phyloP scores from a whole-genome alignment of 2,797 vertebrate species.

The Clarias laeviceps region DNA sequence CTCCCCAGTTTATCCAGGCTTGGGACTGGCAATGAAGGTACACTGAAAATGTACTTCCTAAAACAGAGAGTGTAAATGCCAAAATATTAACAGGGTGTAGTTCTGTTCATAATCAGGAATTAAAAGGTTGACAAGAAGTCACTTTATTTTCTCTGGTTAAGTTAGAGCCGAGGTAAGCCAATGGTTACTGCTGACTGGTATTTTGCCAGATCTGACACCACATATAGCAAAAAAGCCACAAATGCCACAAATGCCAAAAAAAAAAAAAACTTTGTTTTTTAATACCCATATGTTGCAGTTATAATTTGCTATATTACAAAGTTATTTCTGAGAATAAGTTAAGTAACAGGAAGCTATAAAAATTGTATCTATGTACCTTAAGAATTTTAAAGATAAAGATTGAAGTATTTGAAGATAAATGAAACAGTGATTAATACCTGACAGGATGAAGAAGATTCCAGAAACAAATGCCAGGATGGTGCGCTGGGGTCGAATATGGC shows the following conservation, averaged over 20 bases:
- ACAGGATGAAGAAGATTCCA: conserved; percentile 95
- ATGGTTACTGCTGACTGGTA: neutral
- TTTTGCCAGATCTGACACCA: neutral
- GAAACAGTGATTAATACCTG: conserved; percentile 72
- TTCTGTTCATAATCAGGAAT: neutral
- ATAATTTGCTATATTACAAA: neutral
- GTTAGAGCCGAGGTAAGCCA: neutral
- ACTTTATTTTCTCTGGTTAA: neutral
- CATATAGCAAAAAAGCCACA: neutral
- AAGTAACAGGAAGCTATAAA: neutral
- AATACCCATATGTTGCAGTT: neutral
- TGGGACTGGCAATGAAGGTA: no score
- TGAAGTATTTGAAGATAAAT: conserved; percentile 14
- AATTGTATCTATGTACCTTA: neutral
- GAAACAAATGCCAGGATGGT: conserved; percentile 94
- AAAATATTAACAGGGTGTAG: neutral
- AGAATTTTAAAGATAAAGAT: neutral
- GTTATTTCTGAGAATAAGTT: neutral
- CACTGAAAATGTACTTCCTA: neutral
- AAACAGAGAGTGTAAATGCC: neutral
- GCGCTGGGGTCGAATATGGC: conserved; percentile 92
- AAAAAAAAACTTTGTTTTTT: neutral
- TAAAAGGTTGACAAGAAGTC: neutral
- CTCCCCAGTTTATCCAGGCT: no score
- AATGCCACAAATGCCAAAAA: neutral